Evolutionary conservation across 1,140 invertebrate genomes (phyloP), one percentile per base, ranked within the genome.

Genomic region (Ctenoplectra terminalis): DNA sequence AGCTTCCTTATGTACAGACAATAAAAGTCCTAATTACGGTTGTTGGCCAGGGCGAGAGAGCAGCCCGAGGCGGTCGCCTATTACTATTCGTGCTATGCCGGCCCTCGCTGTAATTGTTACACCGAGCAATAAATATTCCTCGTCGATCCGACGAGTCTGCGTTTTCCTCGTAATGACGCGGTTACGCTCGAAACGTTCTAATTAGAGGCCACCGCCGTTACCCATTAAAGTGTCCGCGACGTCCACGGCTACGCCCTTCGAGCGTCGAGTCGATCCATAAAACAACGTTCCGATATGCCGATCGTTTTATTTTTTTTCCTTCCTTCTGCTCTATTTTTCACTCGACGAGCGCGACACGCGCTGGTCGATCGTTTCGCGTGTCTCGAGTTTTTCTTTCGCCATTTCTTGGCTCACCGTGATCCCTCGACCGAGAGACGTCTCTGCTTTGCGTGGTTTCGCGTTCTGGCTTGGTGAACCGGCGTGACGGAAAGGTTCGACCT

Each of bases 11-110:
- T 85, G 84, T 88, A 87, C 89, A 87, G 87, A 90, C 87, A 88
- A 90, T 90, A 91, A 91, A 90, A 90, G 84, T 66, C 81, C 86
- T 90, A 90, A 91, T 90, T 90, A 88, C 83, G 76, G 87, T 83
- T 69, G 83, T 85, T 88, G 77, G 86, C 50, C 77, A 71, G 60
- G 71, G 77, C 81, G 74, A 63, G 34, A 71, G 72, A 17, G 54
- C 31, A 43, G 67, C 67, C 74, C 72, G 77, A 67, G 67, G 69
- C 74, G 58, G 71, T 72, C 78, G 75, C 56, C 89, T 85, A 90
- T 90, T 90, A 88, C 90, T 89, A 91, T 91, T 88, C 76, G 82
- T 81, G 81, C 83, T 76, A 85, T 82, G 73, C 63, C 80, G 66
- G 64, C 58, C 83, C 85, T 90, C 80, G n/a, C 84, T 82, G 88